These are phyloP conservation scores for Stratiomys singularior DNA, from an alignment of 2,888 invertebrate species.

Conservation along the genomic window DNA sequence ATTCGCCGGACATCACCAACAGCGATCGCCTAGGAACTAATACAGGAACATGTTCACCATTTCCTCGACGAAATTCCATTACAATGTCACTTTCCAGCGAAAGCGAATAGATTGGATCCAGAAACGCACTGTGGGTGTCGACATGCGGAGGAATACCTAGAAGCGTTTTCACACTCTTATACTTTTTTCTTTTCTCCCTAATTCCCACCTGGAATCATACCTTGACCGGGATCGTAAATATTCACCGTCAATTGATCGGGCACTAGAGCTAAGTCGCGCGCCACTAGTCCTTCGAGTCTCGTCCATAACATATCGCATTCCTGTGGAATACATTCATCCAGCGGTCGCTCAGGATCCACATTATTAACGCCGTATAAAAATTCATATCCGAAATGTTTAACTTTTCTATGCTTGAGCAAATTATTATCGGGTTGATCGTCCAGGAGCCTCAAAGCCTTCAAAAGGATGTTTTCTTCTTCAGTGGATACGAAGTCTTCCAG, in stretches of 20 bases:
- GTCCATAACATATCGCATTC: conserved; percentile 75
- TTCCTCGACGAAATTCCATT: conserved; percentile 86
- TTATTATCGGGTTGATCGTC: conserved; percentile 54
- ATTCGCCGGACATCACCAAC: conserved; percentile 82
- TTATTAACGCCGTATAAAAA: conserved; percentile 90
- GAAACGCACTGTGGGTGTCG: conserved; percentile 95
- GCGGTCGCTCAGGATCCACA: conserved; percentile 77
- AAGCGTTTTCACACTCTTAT: too few species aligned
- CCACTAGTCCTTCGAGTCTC: conserved; percentile 65
- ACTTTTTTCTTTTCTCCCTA: not conserved
- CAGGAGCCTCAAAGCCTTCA: conserved; percentile 70
- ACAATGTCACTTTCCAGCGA: conserved; percentile 84
- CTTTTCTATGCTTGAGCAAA: conserved; percentile 81
- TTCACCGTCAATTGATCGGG: conserved; percentile 91
- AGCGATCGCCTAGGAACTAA: conserved; percentile 77
- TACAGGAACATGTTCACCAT: conserved; percentile 71
- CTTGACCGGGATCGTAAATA: conserved; percentile 85
- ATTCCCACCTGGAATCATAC: conserved; percentile 62
- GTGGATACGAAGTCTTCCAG: conserved; percentile 76
- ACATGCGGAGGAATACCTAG: conserved; percentile 95
- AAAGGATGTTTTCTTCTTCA: conserved; percentile 73
- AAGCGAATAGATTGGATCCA: conserved; percentile 85
- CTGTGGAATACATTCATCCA: conserved; percentile 75
- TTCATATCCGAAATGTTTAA: conserved; percentile 92
- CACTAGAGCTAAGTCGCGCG: conserved; percentile 63